Conservation (phyloP, 2,797 vertebrate genomes). For the Vireo griseus region DNA sequence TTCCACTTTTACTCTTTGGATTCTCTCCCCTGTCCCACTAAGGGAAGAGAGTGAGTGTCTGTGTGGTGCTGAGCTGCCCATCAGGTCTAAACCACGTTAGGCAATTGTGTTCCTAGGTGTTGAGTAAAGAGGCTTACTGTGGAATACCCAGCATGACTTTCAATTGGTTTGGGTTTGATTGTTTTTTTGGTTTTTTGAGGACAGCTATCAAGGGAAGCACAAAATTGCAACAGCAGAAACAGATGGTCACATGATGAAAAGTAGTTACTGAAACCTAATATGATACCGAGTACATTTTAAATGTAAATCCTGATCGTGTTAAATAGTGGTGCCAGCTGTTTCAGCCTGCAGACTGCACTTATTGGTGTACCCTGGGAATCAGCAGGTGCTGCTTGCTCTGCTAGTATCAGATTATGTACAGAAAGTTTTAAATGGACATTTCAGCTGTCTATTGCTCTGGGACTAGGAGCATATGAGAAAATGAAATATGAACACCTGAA, state of each 20-base stretch:
- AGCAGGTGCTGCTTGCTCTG: background rate
- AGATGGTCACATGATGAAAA: constrained; percentile 43
- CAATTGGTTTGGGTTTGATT: background rate
- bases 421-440: background rate
- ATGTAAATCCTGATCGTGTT: constrained; percentile 22
- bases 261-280: constrained; percentile 18
- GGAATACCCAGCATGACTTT: background rate
- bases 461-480: background rate
- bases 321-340: constrained; percentile 12
- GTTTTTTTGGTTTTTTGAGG: background rate
- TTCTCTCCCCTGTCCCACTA: fast-evolving
- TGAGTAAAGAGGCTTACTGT: background rate
- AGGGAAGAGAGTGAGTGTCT: fast-evolving
- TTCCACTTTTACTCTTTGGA: background rate
- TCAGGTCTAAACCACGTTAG: fast-evolving
- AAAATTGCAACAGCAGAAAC: constrained; percentile 6
- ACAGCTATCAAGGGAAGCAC: background rate
- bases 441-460: background rate
- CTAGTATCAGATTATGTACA: background rate
- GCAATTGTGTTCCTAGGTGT: background rate
- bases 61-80: background rate
- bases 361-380: background rate
- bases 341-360: background rate
- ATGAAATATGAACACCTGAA: background rate
- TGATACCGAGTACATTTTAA: background rate